phyloP scores from a whole-genome alignment of 2,888 invertebrate species.

The Scrobipalpa atriplicella region DNA sequence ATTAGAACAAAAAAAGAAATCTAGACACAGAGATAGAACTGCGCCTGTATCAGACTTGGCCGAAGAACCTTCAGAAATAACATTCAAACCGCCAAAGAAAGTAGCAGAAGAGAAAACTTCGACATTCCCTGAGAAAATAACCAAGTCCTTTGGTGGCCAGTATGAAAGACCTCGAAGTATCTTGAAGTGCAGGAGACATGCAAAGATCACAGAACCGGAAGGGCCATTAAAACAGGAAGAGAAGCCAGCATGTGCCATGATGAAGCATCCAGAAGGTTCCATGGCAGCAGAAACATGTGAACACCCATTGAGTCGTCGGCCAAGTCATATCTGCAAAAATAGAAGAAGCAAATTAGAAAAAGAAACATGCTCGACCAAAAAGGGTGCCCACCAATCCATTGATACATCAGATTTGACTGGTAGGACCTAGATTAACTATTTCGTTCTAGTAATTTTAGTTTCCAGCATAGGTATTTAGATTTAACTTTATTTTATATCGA shows the following conservation, averaged over 20 bases:
- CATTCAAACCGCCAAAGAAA: background rate
- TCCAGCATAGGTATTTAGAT: constrained; percentile 33
- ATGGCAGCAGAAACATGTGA: background rate
- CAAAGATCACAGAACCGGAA: constrained; percentile 24
- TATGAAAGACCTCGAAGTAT: background rate
- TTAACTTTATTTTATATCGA: constrained; percentile 42
- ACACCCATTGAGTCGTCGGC: background rate
- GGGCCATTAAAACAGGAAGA: background rate
- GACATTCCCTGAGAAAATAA: background rate
- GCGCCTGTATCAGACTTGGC: background rate
- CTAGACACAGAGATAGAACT: background rate
- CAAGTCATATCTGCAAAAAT: background rate
- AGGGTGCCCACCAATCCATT: background rate
- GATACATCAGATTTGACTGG: background rate
- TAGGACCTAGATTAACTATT: constrained; percentile 44
- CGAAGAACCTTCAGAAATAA: background rate
- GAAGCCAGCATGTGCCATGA: background rate
- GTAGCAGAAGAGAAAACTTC: background rate
- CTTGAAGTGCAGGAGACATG: constrained; percentile 30
- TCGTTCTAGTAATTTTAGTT: constrained; percentile 45
- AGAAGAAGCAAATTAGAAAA: background rate
- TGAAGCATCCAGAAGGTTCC: background rate
- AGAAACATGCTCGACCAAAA: background rate
- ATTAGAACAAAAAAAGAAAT: background rate
- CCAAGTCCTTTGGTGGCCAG: background rate